Percentiles rank a stretch among this genome's conserved stretches.
phyloP scores from a whole-genome alignment of 1,140 invertebrate genomes.

The Neomicropteryx cornuta region DNA sequence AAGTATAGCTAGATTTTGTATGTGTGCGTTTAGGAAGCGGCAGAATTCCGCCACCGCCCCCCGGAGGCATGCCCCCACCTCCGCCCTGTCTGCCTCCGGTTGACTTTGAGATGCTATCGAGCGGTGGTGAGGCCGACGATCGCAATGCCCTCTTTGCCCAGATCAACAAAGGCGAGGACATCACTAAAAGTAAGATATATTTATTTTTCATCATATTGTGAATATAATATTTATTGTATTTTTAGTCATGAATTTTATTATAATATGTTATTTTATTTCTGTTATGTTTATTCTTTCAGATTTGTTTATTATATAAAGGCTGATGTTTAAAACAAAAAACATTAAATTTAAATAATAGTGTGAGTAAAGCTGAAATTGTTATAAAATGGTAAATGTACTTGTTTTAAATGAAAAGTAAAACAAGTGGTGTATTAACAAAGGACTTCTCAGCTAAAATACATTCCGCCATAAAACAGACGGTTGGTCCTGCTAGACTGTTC shows the following conservation, averaged over 20 bases:
- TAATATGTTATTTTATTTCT: constrained; percentile 4
- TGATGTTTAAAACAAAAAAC: too few species aligned
- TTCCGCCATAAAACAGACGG: too few species aligned
- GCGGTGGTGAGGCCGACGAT: constrained; percentile 49
- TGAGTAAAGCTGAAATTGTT: too few species aligned
- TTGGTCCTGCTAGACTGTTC: too few species aligned
- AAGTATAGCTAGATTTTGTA: too few species aligned
- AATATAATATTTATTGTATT: constrained; percentile 1
- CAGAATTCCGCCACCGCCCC: constrained; percentile 53
- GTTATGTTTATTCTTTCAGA: constrained; percentile 4
- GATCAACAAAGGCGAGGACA: constrained; percentile 85
- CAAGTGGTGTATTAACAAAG: too few species aligned
- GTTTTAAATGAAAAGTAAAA: too few species aligned
- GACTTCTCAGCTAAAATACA: too few species aligned
- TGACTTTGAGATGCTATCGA: constrained; percentile 38
- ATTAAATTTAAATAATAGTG: too few species aligned
- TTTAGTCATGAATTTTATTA: too few species aligned
- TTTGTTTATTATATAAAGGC: too few species aligned
- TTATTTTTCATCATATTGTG: constrained; percentile 2
- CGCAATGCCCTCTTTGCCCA: constrained; percentile 84
- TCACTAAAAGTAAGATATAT: constrained; percentile 67
- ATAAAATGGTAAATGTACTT: too few species aligned
- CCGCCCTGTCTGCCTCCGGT: constrained; percentile 52
- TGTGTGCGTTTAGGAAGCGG: constrained; percentile 27
- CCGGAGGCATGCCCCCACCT: constrained; percentile 49